These are phyloP conservation scores for Cataglyphis altisquamis DNA, from an alignment of 2,888 invertebrate genomes.

Conservation along the genomic window DNA sequence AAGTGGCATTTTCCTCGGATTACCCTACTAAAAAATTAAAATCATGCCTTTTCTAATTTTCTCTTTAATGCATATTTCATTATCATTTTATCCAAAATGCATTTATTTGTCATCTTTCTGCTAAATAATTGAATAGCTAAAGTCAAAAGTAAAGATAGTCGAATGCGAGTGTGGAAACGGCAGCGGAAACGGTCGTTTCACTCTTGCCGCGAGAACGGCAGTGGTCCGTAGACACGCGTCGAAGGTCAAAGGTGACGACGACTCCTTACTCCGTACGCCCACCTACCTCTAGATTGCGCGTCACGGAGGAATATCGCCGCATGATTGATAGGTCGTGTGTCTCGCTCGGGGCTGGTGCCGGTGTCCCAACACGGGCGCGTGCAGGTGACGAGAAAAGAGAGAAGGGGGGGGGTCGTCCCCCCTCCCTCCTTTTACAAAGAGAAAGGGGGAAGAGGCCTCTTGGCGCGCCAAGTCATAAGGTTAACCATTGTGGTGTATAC, in stretches of 20 bases:
- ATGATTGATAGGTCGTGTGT: slow-evolving; percentile 79
- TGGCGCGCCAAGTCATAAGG: slow-evolving; percentile 77
- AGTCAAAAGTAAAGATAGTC: neutral
- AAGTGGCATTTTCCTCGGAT: too few relatives aligned
- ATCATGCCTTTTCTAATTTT: neutral
- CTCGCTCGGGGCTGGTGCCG: slow-evolving; percentile 54
- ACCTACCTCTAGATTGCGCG: slow-evolving; percentile 48
- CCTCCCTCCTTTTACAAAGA: slow-evolving; percentile 28
- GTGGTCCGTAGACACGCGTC: slow-evolving; percentile 43
- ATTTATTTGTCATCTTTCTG: neutral
- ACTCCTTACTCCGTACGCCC: slow-evolving; percentile 29
- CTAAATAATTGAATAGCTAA: neutral
- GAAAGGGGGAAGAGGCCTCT: slow-evolving; percentile 73
- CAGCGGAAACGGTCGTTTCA: slow-evolving; percentile 1
- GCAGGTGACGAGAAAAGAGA: slow-evolving; percentile 44
- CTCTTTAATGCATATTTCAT: neutral
- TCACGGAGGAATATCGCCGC: slow-evolving; percentile 71
- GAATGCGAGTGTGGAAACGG: neutral
- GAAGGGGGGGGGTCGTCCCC: too few relatives aligned
- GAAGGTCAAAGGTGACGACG: slow-evolving; percentile 31
- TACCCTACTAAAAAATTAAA: neutral
- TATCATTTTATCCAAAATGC: neutral
- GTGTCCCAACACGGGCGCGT: slow-evolving; percentile 47
- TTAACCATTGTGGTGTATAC: slow-evolving; percentile 75
- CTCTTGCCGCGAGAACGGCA: slow-evolving; percentile 7